Evolutionary conservation across 37 sponge, comb jelly and placozoan genomes (phyloP), one percentile per base, ranked within the genome.

Genomic region (Dysidea cf. avara): DNA sequence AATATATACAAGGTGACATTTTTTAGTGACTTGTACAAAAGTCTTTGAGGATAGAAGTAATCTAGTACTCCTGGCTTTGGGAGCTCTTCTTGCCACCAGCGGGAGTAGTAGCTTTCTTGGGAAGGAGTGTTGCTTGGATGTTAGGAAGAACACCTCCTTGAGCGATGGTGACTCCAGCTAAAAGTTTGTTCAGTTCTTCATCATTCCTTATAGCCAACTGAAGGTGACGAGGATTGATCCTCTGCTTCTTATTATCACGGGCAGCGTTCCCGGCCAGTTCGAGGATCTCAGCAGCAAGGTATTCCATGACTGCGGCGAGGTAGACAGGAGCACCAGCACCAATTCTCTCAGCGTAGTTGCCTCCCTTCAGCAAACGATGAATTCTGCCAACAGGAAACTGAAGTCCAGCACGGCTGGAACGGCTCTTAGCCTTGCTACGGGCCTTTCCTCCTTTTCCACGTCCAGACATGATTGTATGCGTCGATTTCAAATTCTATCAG

Each of bases 191-290:
- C n/a, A n/a, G n/a, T n/a, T n/a, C n/a, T 56, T 87, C 89, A 64
- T 87, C 89, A 52, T 87, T 87, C 40, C 89, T 54, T 61, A 87
- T 74, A 64, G 89, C 89, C 20, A 87, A 75, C 53, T 87, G 89
- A 58, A 87, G 83, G 56, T 87, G 89, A 35, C 89, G 71, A 22
- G 89, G 89, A 65, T 73, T 82, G 64, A 87, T 87, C 51, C 89
- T 53, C 53, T 58, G 60, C 69, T 87, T 87, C 83, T 87, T 87
- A 83, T 87, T 87, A 83, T 87, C 89, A 58, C 89, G 82, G 64
- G 89, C 89, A 49, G 89, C 89, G 68, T 87, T 87, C 48, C 89
- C 89, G 26, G 89, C 89, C 89, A 87, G 61, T 56, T 87, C 89
- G 31, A 87, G 75, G 83, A 87, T 80, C 75, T 87, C 89, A 70